Evolutionary conservation across 2,113 vertebrate species (phyloP), one percentile per base, ranked within the genome.

Genomic region (Marmota monax): DNA sequence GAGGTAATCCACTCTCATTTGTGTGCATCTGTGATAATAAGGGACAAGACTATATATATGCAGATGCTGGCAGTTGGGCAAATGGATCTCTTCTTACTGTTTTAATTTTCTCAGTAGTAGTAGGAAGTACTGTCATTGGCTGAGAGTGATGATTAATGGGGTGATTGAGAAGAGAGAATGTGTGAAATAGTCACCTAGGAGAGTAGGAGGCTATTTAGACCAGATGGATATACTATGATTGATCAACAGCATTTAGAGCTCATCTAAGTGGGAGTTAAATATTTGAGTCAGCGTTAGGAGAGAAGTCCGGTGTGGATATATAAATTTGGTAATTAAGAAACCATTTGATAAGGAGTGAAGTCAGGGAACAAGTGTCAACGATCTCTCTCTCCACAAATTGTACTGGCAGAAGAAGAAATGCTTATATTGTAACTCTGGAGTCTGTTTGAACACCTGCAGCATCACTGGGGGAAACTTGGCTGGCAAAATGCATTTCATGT

Each of bases 141-240:
- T 85, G 74, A 86, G 11, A 42, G 25, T 63, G 80, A 86, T 51
- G 53, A 82, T 92, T 69, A 69, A 20, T 1, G n/a, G 80, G 25
- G 39, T 74, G 22, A 58, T 5, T 61, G 39, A 90, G 42, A 86
- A 77, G 22, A 82, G 11, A 37, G 58, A 70, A 77, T 27, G 69
- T 93, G 23, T 79, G n/a, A 82, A 87, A 67, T 86, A 76, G 74
- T 86, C 67, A 70, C 70, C 58, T 82, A 85, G 51, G 58, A 70
- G 34, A 84, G 10, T 80, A 56, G 48, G 56, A 69, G 12, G 51
- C 25, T 61, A 11, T 23, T 51, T 39, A 89, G 56, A 42, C 9
- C 53, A 85, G 14, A 72, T 2, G 58, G 39, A 51, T 39, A 74
- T 32, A 39, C 9, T 80, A n/a, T 89, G 37, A 51, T 18, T 48